Base-by-base conservation (phyloP, 1,140 invertebrate species). In the Eumeta japonica region DNA sequence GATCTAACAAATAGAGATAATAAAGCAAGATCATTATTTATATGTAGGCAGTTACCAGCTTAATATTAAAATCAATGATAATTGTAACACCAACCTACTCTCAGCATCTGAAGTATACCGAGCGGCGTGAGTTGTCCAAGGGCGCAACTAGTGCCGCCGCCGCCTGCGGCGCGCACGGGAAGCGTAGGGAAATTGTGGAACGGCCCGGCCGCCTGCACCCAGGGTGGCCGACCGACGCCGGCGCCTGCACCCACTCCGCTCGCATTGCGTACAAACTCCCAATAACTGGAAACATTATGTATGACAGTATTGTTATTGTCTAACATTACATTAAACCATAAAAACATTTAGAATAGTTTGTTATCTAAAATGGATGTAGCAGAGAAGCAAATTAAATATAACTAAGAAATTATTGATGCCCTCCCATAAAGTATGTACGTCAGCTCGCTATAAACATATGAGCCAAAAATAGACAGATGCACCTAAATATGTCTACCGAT, bases 131-230 rank as follows among this genome's bases (percentile, higher is more conserved):
- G 73, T 51, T 89, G 85, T 0, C 87, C 87, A 7, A 86, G 58
- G 1, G 75, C 82, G 62, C 82, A 92, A 49, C 47, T 79, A 1
- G 61, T 80, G 31, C 55, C 55, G 0, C 55, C 45, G 0, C 57
- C 50, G 31, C 55, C 56, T 0, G 57, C 44, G 0, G 57, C 50
- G 0, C 57, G 77, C 1, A 79, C 65, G 10, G 88, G 91, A 13
- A 88, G 58, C 20, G 89, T 74, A 1, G 89, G 86, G 65, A 91
- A 92, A 38, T 84, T 86, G 58, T 89, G 85, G 62, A 94, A 94
- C 0, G 88, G 83, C 1, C 88, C 89, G 10, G 88, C 77, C 41
- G 86, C 84, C 49, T 84, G 77, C 16, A 80, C 82, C 83, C 86
- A 87, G 48, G 83, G 79, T 16, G 84, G 79, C 50, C 82, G 81